Percentiles rank a stretch among this genome's conserved stretches.
Conservation (phyloP, 2,113 vertebrate genomes). For the Scalopus aquaticus region DNA sequence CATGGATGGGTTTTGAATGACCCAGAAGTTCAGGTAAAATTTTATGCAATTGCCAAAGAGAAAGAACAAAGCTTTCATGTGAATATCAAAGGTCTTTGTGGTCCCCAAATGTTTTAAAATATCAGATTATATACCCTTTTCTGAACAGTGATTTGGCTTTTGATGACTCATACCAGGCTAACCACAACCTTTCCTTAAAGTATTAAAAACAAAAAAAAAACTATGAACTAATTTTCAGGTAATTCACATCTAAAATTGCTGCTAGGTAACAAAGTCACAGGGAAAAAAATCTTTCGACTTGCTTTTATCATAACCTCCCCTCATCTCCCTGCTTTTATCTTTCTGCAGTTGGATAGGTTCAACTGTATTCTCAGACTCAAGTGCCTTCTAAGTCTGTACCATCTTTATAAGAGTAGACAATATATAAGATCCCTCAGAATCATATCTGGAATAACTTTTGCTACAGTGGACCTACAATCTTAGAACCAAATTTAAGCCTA, state of each 20-base stretch:
- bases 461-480: background rate
- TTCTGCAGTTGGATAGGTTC: background rate
- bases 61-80: background rate
- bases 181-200: background rate
- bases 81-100: background rate
- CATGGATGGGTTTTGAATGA: background rate
- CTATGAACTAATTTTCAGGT: background rate
- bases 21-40: background rate
- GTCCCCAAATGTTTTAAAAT: background rate
- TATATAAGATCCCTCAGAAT: background rate
- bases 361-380: background rate
- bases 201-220: background rate
- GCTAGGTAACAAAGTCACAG: background rate
- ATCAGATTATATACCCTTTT: background rate
- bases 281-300: background rate
- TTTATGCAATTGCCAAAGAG: background rate
- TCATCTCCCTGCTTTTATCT: background rate
- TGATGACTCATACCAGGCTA: background rate
- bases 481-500: background rate
- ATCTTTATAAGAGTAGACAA: background rate
- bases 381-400: background rate
- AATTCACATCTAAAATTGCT: background rate
- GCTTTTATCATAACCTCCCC: background rate
- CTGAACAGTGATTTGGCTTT: background rate
- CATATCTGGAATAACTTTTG: background rate